These are phyloP conservation scores for Trichonephila clavata DNA, from an alignment of 1,140 invertebrate genomes.

Conservation along the genomic window DNA sequence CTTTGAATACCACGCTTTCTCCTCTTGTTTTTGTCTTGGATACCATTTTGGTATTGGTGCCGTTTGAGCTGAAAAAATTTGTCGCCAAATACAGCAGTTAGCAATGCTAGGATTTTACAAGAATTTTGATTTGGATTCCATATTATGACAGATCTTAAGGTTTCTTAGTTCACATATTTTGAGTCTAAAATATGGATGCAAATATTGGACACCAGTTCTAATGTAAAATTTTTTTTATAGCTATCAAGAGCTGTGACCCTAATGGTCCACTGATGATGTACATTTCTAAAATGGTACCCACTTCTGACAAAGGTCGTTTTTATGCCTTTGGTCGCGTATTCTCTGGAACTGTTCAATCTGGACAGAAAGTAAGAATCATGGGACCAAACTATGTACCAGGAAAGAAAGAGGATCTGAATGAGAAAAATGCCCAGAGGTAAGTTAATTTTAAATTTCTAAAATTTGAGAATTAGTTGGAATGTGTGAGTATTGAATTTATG, in stretches of 20 bases:
- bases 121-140: not conserved
- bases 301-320: conserved; percentile 99
- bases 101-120: no score
- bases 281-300: conserved; percentile 99
- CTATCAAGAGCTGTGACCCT: conserved; percentile 93
- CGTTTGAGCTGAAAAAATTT: no score
- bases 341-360: conserved; percentile 97
- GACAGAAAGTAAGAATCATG: conserved; percentile 98
- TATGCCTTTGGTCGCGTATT: conserved; percentile 99
- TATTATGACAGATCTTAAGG: not conserved
- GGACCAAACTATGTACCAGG: conserved; percentile 98
- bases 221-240: conserved; percentile 78
- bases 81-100: no score
- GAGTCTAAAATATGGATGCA: no score
- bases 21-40: no score
- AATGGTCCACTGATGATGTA: conserved; percentile 99
- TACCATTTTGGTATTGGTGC: no score
- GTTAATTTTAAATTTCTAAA: not conserved
- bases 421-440: conserved; percentile 96
- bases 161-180: no score
- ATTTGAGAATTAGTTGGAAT: not conserved
- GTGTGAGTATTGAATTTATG: not conserved
- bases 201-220: not conserved
- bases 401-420: conserved; percentile 99
- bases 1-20: no score